Evolutionary conservation across 2,888 invertebrate genomes (phyloP).

Genomic region (Apotomis betuletana): DNA sequence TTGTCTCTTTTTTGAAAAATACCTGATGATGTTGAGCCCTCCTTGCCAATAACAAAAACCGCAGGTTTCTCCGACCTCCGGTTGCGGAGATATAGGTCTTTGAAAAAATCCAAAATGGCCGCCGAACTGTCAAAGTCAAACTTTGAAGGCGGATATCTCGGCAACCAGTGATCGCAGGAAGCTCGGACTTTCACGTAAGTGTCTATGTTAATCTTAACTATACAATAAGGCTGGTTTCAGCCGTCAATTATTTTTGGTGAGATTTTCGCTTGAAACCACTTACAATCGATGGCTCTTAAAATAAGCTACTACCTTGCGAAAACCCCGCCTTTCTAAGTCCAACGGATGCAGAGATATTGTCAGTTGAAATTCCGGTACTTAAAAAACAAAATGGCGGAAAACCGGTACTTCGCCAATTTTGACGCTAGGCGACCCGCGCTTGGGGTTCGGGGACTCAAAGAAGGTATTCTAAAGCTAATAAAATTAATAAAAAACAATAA

Average conservation of each 20-base stretch:
- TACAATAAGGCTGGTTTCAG: background rate
- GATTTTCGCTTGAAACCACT: background rate
- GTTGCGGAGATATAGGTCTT: background rate
- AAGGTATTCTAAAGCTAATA: too few species aligned
- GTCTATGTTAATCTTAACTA: background rate
- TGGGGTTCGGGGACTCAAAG: too few species aligned
- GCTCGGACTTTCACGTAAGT: background rate
- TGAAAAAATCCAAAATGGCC: conserved; percentile 14
- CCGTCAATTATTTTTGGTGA: background rate
- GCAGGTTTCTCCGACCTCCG: background rate
- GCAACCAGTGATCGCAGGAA: background rate
- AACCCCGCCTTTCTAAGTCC: background rate
- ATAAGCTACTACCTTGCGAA: background rate
- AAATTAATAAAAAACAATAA: too few species aligned
- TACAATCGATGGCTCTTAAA: background rate
- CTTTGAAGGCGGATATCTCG: background rate
- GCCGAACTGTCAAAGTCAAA: conserved; percentile 14
- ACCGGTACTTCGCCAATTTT: too few species aligned
- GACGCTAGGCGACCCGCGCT: too few species aligned
- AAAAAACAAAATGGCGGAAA: too few species aligned
- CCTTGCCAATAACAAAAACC: background rate
- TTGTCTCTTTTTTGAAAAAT: background rate
- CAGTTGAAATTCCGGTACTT: too few species aligned
- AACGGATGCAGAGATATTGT: too few species aligned
- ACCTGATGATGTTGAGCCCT: background rate